Conservation (phyloP, 1,140 invertebrate genomes). For the Lordiphosa stackelbergi region DNA sequence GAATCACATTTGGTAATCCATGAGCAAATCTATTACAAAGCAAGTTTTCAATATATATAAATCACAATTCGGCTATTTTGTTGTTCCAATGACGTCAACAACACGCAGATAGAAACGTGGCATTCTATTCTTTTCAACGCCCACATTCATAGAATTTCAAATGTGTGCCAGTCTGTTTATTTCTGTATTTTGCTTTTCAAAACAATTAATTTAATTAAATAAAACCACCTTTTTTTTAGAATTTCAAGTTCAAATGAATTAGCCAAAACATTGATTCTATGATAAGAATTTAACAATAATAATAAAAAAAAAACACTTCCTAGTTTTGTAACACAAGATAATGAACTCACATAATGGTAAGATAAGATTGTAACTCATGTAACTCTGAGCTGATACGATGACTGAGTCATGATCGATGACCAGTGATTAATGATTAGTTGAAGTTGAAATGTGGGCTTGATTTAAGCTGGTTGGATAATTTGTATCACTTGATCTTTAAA, state of each 20-base stretch:
- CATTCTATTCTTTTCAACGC: slow-evolving; percentile 14
- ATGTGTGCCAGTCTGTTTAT: slow-evolving; percentile 20
- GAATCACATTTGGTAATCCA: slow-evolving; percentile 11
- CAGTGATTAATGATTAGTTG: too few species aligned
- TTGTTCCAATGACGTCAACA: slow-evolving; percentile 27
- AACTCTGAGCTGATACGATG: neutral
- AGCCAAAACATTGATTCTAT: slow-evolving; percentile 2
- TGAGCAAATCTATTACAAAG: slow-evolving; percentile 32
- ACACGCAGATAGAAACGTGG: slow-evolving; percentile 6
- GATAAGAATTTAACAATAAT: neutral
- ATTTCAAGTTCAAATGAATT: slow-evolving; percentile 15
- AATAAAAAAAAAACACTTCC: neutral
- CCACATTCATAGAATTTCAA: slow-evolving; percentile 16
- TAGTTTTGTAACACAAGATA: slow-evolving; percentile 10
- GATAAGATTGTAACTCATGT: neutral
- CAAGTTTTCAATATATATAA: slow-evolving; percentile 4
- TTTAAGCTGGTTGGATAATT: too few species aligned
- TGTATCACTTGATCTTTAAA: too few species aligned
- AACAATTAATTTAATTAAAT: slow-evolving; percentile 19
- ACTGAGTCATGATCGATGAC: slow-evolving; percentile 6
- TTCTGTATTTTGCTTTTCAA: neutral
- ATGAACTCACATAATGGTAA: too few species aligned
- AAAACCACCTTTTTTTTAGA: slow-evolving; percentile 6
- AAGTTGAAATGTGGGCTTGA: too few species aligned
- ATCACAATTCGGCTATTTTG: neutral